Evolutionary conservation across 2,113 vertebrate genomes (phyloP).

Genomic region (Clarias macrocephalus): DNA sequence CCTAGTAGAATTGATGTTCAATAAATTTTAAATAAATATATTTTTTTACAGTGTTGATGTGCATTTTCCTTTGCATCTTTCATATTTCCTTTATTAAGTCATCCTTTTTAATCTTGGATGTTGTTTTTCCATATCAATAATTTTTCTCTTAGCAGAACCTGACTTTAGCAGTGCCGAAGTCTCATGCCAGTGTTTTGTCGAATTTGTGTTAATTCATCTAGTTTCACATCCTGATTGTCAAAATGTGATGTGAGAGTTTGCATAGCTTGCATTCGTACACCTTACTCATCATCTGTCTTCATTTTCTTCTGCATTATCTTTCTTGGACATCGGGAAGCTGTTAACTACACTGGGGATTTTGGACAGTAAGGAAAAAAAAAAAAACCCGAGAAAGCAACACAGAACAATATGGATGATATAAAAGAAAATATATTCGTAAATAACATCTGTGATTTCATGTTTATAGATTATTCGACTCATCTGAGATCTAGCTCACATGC

Average conservation of each 20-base stretch:
- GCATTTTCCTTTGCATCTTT: neutral
- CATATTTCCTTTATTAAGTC: neutral
- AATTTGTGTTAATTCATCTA: neutral
- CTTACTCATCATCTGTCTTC: slow-evolving; percentile 6
- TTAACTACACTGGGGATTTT: neutral
- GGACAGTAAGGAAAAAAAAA: no score
- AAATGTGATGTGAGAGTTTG: neutral
- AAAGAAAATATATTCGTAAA: neutral
- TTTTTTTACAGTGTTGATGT: neutral
- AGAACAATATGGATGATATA: neutral
- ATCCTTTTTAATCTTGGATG: neutral
- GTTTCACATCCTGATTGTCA: neutral
- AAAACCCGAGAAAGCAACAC: neutral
- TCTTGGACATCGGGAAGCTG: neutral
- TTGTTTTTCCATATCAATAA: neutral
- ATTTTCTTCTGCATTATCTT: neutral
- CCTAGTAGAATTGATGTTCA: neutral
- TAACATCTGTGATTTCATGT: neutral
- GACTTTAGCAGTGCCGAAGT: neutral
- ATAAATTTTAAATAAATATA: neutral
- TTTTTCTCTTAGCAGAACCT: neutral
- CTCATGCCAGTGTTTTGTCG: neutral
- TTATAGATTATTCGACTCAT: neutral
- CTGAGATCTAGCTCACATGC: neutral
- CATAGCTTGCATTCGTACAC: neutral